Evolutionary conservation across 2,888 invertebrate species (phyloP).

Genomic region (Gasteruption jaculator): DNA sequence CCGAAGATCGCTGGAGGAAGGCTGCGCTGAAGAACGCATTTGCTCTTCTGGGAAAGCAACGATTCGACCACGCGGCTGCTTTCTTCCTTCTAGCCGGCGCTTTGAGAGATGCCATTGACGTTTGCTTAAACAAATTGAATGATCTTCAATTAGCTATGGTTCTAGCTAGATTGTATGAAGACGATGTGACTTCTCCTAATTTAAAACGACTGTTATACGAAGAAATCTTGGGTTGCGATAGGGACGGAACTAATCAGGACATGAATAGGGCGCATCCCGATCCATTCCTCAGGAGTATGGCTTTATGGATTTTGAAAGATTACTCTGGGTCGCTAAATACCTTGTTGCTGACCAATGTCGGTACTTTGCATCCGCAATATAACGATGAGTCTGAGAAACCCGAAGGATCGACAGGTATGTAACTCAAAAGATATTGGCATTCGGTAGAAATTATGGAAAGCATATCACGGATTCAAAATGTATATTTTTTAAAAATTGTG

Average conservation of each 20-base stretch:
- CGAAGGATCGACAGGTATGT: constrained; percentile 50
- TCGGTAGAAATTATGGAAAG: too few relatives aligned
- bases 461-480: too few relatives aligned
- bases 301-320: constrained; percentile 92
- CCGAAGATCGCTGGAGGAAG: constrained; percentile 90
- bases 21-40: constrained; percentile 98
- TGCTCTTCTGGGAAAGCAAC: constrained; percentile 88
- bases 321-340: constrained; percentile 85
- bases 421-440: constrained; percentile 2
- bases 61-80: constrained; percentile 97
- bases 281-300: constrained; percentile 97
- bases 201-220: constrained; percentile 73
- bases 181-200: constrained; percentile 66
- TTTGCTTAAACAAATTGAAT: constrained; percentile 83
- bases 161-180: constrained; percentile 87
- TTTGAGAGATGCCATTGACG: constrained; percentile 92
- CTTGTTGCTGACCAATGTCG: constrained; percentile 73
- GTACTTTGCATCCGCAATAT: constrained; percentile 68
- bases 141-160: constrained; percentile 96
- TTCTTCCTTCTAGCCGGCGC: constrained; percentile 96
- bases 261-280: constrained; percentile 80
- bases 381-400: constrained; percentile 57
- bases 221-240: constrained; percentile 66
- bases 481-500: background rate
- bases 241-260: constrained; percentile 63